Base-by-base conservation (phyloP, 2,113 vertebrate genomes). In the Notarius quadriscutis region DNA sequence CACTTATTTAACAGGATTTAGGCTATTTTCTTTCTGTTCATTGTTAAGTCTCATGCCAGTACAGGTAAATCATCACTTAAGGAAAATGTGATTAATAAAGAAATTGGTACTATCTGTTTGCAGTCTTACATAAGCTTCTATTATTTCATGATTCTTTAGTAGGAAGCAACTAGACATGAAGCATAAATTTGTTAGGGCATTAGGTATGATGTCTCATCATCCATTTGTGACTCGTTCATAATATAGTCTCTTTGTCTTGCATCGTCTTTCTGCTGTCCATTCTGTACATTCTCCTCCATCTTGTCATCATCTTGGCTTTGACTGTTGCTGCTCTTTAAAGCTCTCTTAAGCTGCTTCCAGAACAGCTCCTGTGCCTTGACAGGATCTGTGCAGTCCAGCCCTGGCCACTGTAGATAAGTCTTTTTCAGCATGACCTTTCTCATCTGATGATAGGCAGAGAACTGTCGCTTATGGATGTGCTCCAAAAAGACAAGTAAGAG, bases 401-500 rank as follows among this genome's bases (percentile, higher is more conserved):
- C 90, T 18, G 97, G 96, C 96, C 97, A 98, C 25, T 94, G 95
- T 72, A 97, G 93, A 89, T 97, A 96, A 0, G 96, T 99, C 82
- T 96, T 96, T 87, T 92, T 95, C 30, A 97, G 89, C 94, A 98
- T 95, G 63, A 98, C 95, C 34, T 96, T 97, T 81, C 96, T 95
- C 96, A 98, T 97, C 81, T 93, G 93, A 89, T 97, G 96, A 89
- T 96, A 97, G 34, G 92, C 93, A 0, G 96, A 96, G 51, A 98
- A 92, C 87, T 96, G 95, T 0, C 94, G 93, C 17, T 96, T 92
- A 0, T 95, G 91, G 55, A 97, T 95, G 12, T 92, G 91, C 88
- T 98, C 97, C 30, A 98, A 91, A 86, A 97, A 96, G 9, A 97
- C 85, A 0, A 97, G 93, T 75, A 98, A 94, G 0, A 98, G 95